Evolutionary conservation across 2,888 invertebrate species (phyloP), one percentile per base, ranked within the genome.

Genomic region (Phasia obesa): DNA sequence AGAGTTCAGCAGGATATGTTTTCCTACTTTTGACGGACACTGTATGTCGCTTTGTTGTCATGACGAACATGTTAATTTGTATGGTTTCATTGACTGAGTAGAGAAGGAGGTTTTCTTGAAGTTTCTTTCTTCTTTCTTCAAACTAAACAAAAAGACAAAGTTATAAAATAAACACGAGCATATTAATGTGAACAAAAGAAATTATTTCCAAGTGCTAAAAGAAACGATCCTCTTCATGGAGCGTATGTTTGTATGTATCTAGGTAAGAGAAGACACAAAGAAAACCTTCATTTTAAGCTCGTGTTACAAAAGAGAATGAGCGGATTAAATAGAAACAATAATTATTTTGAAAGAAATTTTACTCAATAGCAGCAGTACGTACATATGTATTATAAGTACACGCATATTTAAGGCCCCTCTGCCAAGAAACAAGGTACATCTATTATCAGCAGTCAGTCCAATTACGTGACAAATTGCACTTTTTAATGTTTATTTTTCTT

Each of bases 281-380:
- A 53, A 49, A 67, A 38, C 82, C 78, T 69, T 55, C 82, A 82
- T 74, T 82, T 78, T 1, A 78, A 70, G 78, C 74, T 82, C 78
- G 78, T 70, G 67, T 82, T 78, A 78, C 78, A 65, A 70, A 65
- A 71, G 49, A 57, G 64, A 19, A 65, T 57, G 51, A 64, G 35
- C 23, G 27, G 55, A 19, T 78, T 55, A 64, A 70, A 60, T 47
- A 17, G 3, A 55, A 55, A 31, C 7, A 31, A 53, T 9, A 60
- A 27, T 59, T 5, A 47, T 7, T 74, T 64, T 0, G 27, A 71
- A 49, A 57, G 64, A 71, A 49, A 17, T 71, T 57, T 31, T 47
- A 9, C 25, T 65, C 47, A 53, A 53, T 27, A 19, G 60, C 9
- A 19, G 60, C 9, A 23, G 13, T 25, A 23, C 27, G 11, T 42